phyloP scores from a whole-genome alignment of 2,888 invertebrate genomes.

The Rhagophthalmus giganteus region DNA sequence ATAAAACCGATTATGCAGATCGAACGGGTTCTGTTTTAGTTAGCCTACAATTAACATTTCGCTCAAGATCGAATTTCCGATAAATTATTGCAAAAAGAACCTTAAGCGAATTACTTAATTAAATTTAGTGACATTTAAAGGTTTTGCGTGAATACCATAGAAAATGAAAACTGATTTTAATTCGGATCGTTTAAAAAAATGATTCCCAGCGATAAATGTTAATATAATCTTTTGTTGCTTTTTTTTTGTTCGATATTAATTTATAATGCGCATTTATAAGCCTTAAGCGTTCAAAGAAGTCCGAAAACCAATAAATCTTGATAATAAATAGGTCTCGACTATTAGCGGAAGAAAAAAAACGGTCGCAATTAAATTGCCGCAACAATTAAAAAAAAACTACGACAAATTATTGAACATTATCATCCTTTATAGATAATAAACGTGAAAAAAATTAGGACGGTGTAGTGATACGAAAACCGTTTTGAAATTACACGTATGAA shows the following conservation, averaged over 20 bases:
- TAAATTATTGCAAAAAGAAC: too few relatives aligned
- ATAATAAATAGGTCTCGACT: constrained; percentile 55
- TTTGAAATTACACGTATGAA: too few relatives aligned
- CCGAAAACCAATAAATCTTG: constrained; percentile 50
- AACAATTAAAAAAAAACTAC: constrained; percentile 45
- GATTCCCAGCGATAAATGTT: neutral
- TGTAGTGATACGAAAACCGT: too few relatives aligned
- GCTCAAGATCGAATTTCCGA: too few relatives aligned
- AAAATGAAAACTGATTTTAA: too few relatives aligned
- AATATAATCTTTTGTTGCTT: constrained; percentile 21
- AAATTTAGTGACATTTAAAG: too few relatives aligned
- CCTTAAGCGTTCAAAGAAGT: constrained; percentile 41
- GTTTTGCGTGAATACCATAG: too few relatives aligned
- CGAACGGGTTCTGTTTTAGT: constrained; percentile 33
- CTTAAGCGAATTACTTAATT: too few relatives aligned
- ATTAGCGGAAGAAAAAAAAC: constrained; percentile 47
- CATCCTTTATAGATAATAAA: too few relatives aligned
- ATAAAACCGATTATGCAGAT: constrained; percentile 40
- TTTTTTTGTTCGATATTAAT: constrained; percentile 30
- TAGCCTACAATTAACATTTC: too few relatives aligned
- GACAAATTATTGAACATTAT: constrained; percentile 48
- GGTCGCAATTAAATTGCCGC: constrained; percentile 50
- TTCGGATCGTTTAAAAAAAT: too few relatives aligned
- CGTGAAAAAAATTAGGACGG: too few relatives aligned
- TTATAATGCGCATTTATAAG: constrained; percentile 41